These are phyloP conservation scores for Ptychochromis oligacanthus DNA, from an alignment of 2,113 vertebrate genomes.

Conservation along the genomic window DNA sequence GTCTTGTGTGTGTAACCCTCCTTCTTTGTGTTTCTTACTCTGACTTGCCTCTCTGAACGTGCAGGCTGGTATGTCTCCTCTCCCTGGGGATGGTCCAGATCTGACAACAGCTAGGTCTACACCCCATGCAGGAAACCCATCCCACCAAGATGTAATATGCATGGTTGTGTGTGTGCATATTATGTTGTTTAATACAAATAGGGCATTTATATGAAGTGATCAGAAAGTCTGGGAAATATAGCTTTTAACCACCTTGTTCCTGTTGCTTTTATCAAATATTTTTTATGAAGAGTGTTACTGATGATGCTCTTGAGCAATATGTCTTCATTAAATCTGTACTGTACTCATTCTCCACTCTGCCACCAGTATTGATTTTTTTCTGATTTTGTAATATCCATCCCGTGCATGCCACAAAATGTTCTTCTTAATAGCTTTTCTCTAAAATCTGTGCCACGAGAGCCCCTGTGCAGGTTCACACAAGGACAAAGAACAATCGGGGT, in stretches of 20 bases:
- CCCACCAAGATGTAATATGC: conserved; percentile 58
- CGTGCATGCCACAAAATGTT: conserved; percentile 47
- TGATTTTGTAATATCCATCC: conserved; percentile 32
- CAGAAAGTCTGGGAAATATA: not conserved
- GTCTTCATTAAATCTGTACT: conserved; percentile 40
- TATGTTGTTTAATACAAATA: not conserved
- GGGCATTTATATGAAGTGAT: not conserved
- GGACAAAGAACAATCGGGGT: conserved; percentile 34
- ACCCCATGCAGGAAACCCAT: conserved; percentile 78
- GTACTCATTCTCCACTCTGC: conserved; percentile 9
- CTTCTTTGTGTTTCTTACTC: not conserved
- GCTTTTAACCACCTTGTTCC: not conserved
- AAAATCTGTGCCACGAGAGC: conserved; percentile 29
- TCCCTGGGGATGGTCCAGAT: conserved; percentile 65
- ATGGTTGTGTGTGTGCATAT: not conserved
- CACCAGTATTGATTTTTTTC: conserved; percentile 51
- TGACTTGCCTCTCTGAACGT: conserved; percentile 38
- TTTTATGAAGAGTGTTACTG: not conserved
- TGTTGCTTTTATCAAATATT: not conserved
- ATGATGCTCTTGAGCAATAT: not conserved
- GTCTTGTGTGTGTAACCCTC: not conserved
- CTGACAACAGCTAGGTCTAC: conserved; percentile 70
- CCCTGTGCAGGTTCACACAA: conserved; percentile 14
- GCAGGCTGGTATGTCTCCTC: conserved; percentile 50
- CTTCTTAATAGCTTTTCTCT: conserved; percentile 54